Evolutionary conservation across 2,888 invertebrate genomes (phyloP).

Genomic region (Pyrrhosoma nymphula): DNA sequence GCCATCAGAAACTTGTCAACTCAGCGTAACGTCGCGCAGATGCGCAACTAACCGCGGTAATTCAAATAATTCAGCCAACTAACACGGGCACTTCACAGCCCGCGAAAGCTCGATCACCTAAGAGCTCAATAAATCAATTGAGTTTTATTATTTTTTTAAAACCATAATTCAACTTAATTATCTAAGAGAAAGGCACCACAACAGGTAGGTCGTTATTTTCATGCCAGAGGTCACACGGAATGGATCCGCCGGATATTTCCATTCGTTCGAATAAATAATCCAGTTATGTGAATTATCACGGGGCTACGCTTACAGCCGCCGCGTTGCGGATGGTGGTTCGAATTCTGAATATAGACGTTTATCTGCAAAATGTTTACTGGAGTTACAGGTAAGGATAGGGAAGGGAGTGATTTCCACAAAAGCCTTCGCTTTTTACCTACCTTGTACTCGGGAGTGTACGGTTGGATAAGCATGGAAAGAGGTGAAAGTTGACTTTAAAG

Average conservation of each 20-base stretch:
- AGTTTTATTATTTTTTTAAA: neutral
- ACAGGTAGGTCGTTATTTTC: conserved; percentile 24
- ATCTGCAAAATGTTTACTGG: too few species aligned
- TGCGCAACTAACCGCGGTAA: neutral
- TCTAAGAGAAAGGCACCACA: neutral
- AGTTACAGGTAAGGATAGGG: too few species aligned
- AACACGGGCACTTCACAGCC: neutral
- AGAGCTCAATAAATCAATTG: neutral
- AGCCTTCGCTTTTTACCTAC: too few species aligned
- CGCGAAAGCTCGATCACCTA: neutral
- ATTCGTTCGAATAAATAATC: neutral
- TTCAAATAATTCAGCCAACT: neutral
- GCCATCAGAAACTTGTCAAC: too few species aligned
- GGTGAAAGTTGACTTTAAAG: too few species aligned
- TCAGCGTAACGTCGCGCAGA: too few species aligned
- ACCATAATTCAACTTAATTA: neutral
- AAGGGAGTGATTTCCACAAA: too few species aligned
- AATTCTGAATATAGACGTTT: too few species aligned
- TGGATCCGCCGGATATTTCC: neutral
- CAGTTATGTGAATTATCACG: neutral
- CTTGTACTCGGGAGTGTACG: too few species aligned
- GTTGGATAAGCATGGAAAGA: too few species aligned
- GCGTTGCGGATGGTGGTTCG: too few species aligned
- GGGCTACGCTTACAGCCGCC: too few species aligned
- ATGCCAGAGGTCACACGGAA: neutral